These are phyloP conservation scores for Sycophila sp. DNA, from an alignment of 1,140 invertebrate genomes.

Conservation along the genomic window DNA sequence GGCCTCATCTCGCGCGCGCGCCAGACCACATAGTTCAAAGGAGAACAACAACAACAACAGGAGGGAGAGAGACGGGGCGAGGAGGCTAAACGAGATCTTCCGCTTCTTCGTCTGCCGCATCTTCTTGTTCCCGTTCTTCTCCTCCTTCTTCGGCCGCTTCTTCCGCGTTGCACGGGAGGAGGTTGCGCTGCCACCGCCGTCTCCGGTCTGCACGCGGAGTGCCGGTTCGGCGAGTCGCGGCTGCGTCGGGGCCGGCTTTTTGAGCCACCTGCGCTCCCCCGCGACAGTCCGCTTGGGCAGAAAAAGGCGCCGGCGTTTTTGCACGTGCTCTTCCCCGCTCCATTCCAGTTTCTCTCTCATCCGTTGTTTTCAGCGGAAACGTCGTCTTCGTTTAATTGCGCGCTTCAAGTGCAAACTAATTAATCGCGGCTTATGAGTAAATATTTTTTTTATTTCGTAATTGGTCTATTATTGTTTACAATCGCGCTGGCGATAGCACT, in stretches of 20 bases:
- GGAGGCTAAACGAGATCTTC: slow-evolving; percentile 25
- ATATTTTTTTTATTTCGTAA: too few species aligned
- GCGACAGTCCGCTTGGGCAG: too few species aligned
- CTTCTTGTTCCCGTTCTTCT: neutral
- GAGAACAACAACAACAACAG: slow-evolving; percentile 23
- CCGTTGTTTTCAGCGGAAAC: too few species aligned
- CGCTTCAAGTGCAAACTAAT: too few species aligned
- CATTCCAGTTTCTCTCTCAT: too few species aligned
- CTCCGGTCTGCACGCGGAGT: neutral
- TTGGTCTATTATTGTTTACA: too few species aligned
- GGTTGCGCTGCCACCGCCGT: neutral
- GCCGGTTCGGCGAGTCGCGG: neutral
- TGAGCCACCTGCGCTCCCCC: neutral
- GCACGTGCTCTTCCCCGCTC: too few species aligned
- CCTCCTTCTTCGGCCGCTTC: neutral
- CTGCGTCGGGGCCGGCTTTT: neutral
- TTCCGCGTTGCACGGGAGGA: neutral
- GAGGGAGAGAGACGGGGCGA: neutral
- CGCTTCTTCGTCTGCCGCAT: neutral
- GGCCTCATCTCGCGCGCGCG: slow-evolving; percentile 36
- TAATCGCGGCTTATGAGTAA: too few species aligned
- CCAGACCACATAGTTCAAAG: slow-evolving; percentile 31
- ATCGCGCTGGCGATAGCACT: too few species aligned
- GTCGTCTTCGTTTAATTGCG: too few species aligned
- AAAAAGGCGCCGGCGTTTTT: too few species aligned